A percentile compares a stretch with the other conserved stretches of the same genome.
phyloP scores from a whole-genome alignment of 1,140 invertebrate species.

The Lineus longissimus region DNA sequence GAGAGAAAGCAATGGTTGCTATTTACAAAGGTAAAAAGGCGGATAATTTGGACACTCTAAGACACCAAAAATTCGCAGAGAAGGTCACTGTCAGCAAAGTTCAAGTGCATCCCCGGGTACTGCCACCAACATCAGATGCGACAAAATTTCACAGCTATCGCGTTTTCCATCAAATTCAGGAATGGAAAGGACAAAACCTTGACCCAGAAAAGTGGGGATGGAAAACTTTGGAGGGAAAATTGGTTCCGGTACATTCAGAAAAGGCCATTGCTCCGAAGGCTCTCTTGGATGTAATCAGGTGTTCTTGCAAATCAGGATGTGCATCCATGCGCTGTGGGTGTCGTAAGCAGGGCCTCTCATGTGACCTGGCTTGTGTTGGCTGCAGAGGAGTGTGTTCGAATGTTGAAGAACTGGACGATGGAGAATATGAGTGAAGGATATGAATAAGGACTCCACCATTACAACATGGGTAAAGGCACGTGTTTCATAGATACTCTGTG shows the following conservation, averaged over 20 bases:
- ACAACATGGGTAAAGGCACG: too few relatives aligned
- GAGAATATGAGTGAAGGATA: too few relatives aligned
- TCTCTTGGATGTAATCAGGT: conserved; percentile 21
- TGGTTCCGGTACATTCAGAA: conserved; percentile 15
- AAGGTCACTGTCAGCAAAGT: not conserved
- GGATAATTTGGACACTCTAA: not conserved
- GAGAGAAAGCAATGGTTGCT: conserved; percentile 9
- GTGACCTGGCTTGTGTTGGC: conserved; percentile 14
- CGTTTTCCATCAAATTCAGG: conserved; percentile 14
- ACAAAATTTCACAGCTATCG: conserved; percentile 10
- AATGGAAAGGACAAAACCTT: conserved; percentile 1
- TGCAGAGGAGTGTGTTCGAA: conserved; percentile 18
- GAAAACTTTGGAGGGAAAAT: conserved; percentile 10
- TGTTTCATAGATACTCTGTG: too few relatives aligned
- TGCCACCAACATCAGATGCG: conserved; percentile 17
- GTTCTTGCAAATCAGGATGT: conserved; percentile 24
- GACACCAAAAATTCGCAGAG: not conserved
- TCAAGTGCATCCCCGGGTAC: not conserved
- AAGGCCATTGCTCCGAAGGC: conserved; percentile 16
- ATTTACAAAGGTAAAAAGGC: conserved; percentile 9
- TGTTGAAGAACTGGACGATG: too few relatives aligned
- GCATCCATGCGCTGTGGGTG: conserved; percentile 20
- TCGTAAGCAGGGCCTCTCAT: conserved; percentile 15
- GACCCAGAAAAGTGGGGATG: conserved; percentile 18
- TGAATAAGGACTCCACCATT: too few relatives aligned